phyloP scores from a whole-genome alignment of 2,113 vertebrate species.

The Artemisiospiza belli region DNA sequence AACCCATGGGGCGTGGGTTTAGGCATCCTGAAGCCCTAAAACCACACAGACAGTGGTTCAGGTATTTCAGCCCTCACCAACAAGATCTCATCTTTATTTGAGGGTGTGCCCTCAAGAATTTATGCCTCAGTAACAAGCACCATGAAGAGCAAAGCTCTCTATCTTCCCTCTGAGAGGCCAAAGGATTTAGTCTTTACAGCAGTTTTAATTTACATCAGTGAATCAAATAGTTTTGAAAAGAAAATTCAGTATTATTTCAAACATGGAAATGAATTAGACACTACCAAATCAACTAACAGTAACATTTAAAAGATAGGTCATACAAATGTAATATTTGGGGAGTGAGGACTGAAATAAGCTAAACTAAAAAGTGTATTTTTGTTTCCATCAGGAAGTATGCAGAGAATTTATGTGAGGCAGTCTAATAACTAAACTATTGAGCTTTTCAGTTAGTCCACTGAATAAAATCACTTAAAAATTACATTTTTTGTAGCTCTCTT shows the following conservation, averaged over 20 bases:
- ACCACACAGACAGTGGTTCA: background rate
- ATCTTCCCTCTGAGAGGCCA: background rate
- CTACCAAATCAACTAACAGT: background rate
- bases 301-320: background rate
- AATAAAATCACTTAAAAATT: background rate
- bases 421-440: background rate
- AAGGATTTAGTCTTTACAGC: background rate
- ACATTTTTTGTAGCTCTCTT: slow-evolving; percentile 60
- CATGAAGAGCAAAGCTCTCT: background rate
- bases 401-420: background rate
- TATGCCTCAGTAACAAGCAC: background rate
- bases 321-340: background rate
- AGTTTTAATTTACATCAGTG: background rate
- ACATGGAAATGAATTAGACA: background rate
- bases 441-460: background rate
- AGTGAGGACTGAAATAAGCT: background rate
- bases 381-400: background rate
- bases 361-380: background rate
- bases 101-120: background rate
- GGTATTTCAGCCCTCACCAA: background rate
- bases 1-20: background rate
- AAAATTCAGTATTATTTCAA: background rate
- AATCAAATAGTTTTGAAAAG: background rate
- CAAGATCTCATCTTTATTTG: background rate
- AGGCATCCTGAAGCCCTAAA: background rate